These are phyloP conservation scores for Petrocephalus sullivani DNA, from an alignment of 2,797 vertebrate genomes.

Conservation along the genomic window DNA sequence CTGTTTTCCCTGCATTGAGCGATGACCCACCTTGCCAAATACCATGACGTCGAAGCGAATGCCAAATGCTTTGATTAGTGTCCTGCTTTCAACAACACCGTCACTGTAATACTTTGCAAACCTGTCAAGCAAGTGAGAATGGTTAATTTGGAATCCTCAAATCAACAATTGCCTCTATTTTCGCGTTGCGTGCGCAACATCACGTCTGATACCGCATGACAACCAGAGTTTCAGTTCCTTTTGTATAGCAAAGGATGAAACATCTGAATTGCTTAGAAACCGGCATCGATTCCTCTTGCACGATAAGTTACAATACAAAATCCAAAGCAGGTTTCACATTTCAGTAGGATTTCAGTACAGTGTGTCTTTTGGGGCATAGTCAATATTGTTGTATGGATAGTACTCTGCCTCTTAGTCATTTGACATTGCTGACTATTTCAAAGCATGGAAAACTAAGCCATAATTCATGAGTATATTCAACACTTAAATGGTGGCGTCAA, in stretches of 20 bases:
- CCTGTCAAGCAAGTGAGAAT: slow-evolving; percentile 43
- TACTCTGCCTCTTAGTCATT: background rate
- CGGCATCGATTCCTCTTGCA: background rate
- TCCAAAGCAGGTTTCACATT: background rate
- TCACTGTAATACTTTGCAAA: slow-evolving; percentile 70
- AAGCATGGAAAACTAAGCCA: background rate
- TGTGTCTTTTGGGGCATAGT: background rate
- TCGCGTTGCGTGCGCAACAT: background rate
- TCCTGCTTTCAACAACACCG: slow-evolving; percentile 50
- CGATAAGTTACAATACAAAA: background rate
- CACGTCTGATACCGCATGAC: background rate
- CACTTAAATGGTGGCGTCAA: background rate
- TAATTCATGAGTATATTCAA: background rate
- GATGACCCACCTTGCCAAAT: slow-evolving; percentile 64
- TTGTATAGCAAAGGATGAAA: background rate
- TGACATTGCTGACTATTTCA: background rate
- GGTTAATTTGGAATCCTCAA: background rate
- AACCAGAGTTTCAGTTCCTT: background rate
- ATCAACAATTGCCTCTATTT: background rate
- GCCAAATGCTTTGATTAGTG: slow-evolving; percentile 60
- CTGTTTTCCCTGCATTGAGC: background rate
- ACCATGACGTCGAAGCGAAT: slow-evolving; percentile 74
- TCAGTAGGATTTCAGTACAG: background rate
- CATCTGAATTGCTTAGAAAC: background rate
- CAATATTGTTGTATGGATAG: background rate